Conservation (phyloP, 1,140 invertebrate species). For the Helicoverpa armigera region DNA sequence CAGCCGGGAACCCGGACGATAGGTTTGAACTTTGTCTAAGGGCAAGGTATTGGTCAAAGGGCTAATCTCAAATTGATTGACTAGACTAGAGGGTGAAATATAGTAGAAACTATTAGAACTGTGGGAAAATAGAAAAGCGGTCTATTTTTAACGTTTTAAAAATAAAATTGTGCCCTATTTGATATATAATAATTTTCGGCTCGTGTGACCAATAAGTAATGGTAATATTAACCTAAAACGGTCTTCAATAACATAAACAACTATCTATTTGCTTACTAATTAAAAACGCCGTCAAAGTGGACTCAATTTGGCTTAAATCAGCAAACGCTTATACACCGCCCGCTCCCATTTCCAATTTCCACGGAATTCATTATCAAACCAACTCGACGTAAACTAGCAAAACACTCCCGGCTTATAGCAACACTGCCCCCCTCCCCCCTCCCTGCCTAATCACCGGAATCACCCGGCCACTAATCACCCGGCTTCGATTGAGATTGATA, state of each 20-base stretch:
- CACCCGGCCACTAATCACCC: conserved; percentile 35
- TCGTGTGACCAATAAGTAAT: too few species aligned
- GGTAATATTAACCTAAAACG: too few species aligned
- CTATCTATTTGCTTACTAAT: not conserved
- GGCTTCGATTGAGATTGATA: conserved; percentile 28
- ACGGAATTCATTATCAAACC: conserved; percentile 20
- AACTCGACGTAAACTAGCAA: conserved; percentile 8
- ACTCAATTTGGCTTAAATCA: not conserved
- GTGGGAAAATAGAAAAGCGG: too few species aligned
- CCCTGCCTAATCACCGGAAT: conserved; percentile 29
- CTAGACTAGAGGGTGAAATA: too few species aligned
- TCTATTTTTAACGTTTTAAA: too few species aligned
- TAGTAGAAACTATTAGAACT: too few species aligned
- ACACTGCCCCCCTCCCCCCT: not conserved
- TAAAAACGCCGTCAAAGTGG: not conserved
- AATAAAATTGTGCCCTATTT: too few species aligned
- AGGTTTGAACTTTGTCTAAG: not conserved
- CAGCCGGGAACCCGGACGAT: not conserved
- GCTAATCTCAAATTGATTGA: too few species aligned
- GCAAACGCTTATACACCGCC: not conserved
- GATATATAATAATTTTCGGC: too few species aligned
- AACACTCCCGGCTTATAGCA: conserved; percentile 3
- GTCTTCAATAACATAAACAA: too few species aligned
- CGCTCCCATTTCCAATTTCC: not conserved
- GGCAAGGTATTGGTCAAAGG: too few species aligned